phyloP scores from a whole-genome alignment of 2,888 invertebrate species.

The Stomorhina lunata region DNA sequence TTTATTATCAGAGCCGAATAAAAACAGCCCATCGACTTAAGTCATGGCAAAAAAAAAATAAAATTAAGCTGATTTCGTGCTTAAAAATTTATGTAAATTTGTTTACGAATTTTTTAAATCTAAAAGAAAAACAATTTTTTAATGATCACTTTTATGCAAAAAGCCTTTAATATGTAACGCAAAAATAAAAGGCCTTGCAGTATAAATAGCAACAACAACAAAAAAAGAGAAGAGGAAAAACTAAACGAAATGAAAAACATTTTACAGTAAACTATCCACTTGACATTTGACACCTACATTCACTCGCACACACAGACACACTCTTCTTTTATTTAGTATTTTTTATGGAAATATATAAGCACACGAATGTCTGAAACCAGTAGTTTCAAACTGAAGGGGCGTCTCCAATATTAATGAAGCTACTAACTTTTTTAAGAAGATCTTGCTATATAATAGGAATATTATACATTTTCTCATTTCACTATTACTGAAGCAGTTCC shows the following conservation, averaged over 20 bases:
- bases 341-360: background rate
- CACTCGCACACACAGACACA: constrained; percentile 19
- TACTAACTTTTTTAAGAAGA: no score
- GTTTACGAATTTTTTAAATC: background rate
- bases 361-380: no score
- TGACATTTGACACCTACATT: constrained; percentile 60
- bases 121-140: background rate
- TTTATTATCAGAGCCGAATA: constrained; percentile 12
- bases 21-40: no score
- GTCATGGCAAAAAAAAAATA: background rate
- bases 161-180: constrained; percentile 9
- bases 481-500: no score
- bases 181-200: constrained; percentile 30
- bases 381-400: no score
- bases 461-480: no score
- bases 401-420: no score
- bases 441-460: no score
- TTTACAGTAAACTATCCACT: constrained; percentile 59
- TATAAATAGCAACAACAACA: constrained; percentile 21
- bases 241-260: constrained; percentile 38
- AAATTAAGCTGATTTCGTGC: constrained; percentile 26
- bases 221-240: constrained; percentile 4
- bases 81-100: constrained; percentile 39
- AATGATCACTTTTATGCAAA: constrained; percentile 3
- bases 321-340: background rate